Evolutionary conservation across 92 coral and sea anemone species (phyloP), one percentile per base, ranked within the genome.

Genomic region (Siderastrea siderea): DNA sequence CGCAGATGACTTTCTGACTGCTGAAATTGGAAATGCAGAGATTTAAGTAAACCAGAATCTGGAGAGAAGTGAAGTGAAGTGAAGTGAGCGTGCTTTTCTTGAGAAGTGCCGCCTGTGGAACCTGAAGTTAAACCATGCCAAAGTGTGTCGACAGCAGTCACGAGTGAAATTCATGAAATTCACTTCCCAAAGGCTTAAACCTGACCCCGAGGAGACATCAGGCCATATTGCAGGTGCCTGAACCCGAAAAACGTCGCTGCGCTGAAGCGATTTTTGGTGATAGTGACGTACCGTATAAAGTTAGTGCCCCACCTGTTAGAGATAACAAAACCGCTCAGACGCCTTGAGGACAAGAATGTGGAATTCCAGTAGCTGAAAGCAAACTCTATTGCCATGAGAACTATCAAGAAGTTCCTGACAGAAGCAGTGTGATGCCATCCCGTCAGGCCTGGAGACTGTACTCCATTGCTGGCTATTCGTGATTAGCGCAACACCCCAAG

Each of bases 241-340:
- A 52, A 52, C 57, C 86, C 89, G 54, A 73, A 76, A 10, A 84
- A 79, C 52, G 78, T 85, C 68, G 38, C 79, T 6, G 86, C 85
- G 17, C 74, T 90, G 53, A 81, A 81, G 79, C 38, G 84, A 44
- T 85, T 85, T 63, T 66, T 91, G 65, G 94, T 86, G 76, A 91
- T 91, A 88, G 93, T 85, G 71, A 90, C 73, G 9, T 90, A 84
- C 46, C 86, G 85, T 47, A 83, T 90, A 45, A 90, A 90, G 82
- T 90, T 86, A 82, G 44, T 85, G 87, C 93, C 90, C 47, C 80
- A 76, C 77, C 76, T 86, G 45, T 77, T 87, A 9, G 91, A 91
- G 79, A 83, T 81, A 88, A 91, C 91, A 8, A 84, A 81, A 63
- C 91, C 87, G 55, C 85, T 86, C 7, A 43, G 73, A 68, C 73